These are phyloP conservation scores for Phymanthus crucifer DNA, from an alignment of 92 coral and sea anemone species.

Conservation along the genomic window DNA sequence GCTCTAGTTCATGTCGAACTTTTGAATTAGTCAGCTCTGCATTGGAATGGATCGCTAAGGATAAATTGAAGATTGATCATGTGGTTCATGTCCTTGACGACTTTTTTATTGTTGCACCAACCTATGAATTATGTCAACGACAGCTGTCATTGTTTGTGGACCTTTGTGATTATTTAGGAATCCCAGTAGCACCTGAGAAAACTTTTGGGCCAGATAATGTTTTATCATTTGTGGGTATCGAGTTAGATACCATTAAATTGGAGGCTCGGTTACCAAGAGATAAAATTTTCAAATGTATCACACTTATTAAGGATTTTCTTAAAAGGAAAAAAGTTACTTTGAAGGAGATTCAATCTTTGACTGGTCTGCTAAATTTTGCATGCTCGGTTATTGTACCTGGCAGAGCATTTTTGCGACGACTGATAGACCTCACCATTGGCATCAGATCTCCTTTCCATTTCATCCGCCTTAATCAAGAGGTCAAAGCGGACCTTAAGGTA, in stretches of 20 bases:
- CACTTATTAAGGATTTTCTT: slow-evolving; percentile 1
- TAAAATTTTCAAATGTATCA: not conserved
- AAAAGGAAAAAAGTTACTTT: slow-evolving; percentile 15
- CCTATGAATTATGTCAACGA: slow-evolving; percentile 4
- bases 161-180: too few species aligned
- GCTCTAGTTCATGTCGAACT: slow-evolving; percentile 53
- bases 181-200: slow-evolving; percentile 26
- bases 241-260: not conserved
- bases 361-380: slow-evolving; percentile 17
- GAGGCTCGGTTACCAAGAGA: slow-evolving; percentile 14
- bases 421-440: slow-evolving; percentile 40
- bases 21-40: slow-evolving; percentile 62
- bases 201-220: slow-evolving; percentile 10
- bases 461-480: slow-evolving; percentile 24
- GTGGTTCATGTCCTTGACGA: slow-evolving; percentile 51
- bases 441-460: slow-evolving; percentile 26
- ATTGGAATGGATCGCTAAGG: slow-evolving; percentile 55
- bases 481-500: slow-evolving; percentile 15
- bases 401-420: slow-evolving; percentile 26
- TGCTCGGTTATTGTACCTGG: slow-evolving; percentile 9
- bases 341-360: slow-evolving; percentile 8
- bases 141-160: slow-evolving; percentile 33
- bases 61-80: slow-evolving; percentile 33
- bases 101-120: slow-evolving; percentile 40
- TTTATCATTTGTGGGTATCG: slow-evolving; percentile 12